phyloP scores from a whole-genome alignment of 2,797 vertebrate species.

The Microctenopoma stevenorrisi region DNA sequence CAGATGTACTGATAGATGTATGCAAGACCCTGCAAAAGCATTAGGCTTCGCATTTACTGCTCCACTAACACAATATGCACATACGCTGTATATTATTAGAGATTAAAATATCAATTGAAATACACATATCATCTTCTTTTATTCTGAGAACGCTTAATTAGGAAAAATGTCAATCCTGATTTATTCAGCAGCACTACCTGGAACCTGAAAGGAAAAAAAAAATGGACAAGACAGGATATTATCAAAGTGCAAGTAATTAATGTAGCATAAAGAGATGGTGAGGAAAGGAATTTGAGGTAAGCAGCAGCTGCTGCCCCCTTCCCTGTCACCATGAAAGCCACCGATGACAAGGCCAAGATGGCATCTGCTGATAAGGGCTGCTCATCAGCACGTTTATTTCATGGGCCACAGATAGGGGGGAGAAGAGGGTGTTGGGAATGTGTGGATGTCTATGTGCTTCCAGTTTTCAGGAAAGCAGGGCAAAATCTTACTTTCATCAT shows the following conservation, averaged over 20 bases:
- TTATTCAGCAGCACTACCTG: slow-evolving; percentile 72
- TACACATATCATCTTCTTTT: too few relatives aligned
- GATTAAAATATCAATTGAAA: not conserved
- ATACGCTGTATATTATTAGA: too few relatives aligned
- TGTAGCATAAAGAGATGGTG: slow-evolving; percentile 76
- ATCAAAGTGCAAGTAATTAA: slow-evolving; percentile 82
- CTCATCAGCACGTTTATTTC: slow-evolving; percentile 81
- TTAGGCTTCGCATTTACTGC: not conserved
- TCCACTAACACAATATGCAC: not conserved
- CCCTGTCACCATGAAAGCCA: slow-evolving; percentile 74
- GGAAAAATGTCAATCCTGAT: slow-evolving; percentile 51
- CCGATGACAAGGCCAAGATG: slow-evolving; percentile 83
- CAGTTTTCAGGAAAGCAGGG: not conserved
- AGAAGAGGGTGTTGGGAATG: not conserved
- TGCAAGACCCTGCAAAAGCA: too few relatives aligned
- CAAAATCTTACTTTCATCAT: slow-evolving; percentile 15
- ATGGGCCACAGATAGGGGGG: slow-evolving; percentile 59
- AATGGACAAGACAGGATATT: slow-evolving; percentile 73
- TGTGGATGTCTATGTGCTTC: slow-evolving; percentile 5
- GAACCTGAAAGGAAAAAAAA: slow-evolving; percentile 70
- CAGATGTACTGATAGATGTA: slow-evolving; percentile 4
- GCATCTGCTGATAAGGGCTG: slow-evolving; percentile 80
- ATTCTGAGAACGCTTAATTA: slow-evolving; percentile 11
- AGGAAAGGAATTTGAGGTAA: slow-evolving; percentile 75
- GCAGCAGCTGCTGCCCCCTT: slow-evolving; percentile 55